Conservation (phyloP, 2,888 invertebrate genomes). For the Chaitophorus viminalis region DNA sequence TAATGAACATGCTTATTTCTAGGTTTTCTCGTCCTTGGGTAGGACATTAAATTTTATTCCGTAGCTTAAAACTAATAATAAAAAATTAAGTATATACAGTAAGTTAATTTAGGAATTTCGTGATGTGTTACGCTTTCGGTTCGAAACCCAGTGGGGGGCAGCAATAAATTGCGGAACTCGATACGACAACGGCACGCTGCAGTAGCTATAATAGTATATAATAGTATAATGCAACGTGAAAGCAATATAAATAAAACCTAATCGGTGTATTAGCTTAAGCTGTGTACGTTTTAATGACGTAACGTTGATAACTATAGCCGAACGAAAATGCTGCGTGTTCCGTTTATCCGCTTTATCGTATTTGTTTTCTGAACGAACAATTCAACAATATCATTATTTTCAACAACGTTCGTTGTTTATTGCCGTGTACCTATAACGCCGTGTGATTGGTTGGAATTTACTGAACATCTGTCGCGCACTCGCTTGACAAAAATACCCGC, state of each 20-base stretch:
- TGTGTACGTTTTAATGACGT: neutral
- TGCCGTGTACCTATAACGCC: too few relatives aligned
- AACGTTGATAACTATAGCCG: neutral
- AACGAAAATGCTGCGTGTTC: neutral
- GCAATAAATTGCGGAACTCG: neutral
- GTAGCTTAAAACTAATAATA: neutral
- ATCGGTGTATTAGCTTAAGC: neutral
- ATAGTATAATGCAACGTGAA: neutral
- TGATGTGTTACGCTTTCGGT: neutral
- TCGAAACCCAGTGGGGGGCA: neutral
- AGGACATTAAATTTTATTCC: constrained; percentile 30
- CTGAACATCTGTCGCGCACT: too few relatives aligned
- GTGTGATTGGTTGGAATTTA: too few relatives aligned
- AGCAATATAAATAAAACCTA: neutral
- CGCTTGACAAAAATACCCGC: too few relatives aligned
- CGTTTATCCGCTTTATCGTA: neutral
- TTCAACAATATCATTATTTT: too few relatives aligned
- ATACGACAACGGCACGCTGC: neutral
- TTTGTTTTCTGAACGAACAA: neutral
- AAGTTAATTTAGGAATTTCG: constrained; percentile 3
- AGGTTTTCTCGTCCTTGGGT: neutral
- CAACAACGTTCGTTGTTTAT: too few relatives aligned
- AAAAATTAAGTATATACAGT: neutral
- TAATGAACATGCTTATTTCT: neutral
- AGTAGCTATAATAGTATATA: neutral